phyloP scores from a whole-genome alignment of 2,797 vertebrate species.

The Spatula versicolor region DNA sequence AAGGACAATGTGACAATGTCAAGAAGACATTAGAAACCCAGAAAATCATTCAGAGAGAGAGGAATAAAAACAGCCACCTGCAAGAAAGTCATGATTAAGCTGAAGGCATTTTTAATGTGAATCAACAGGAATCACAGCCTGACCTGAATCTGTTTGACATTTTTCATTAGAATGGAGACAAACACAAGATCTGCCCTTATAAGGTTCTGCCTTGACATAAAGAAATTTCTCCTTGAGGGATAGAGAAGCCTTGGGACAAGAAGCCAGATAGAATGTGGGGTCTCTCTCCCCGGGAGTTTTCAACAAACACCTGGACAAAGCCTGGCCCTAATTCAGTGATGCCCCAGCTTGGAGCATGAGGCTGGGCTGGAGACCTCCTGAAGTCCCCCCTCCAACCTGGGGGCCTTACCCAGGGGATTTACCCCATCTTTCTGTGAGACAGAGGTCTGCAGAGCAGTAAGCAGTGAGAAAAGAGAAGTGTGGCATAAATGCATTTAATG shows the following conservation, averaged over 20 bases:
- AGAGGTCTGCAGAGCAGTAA: neutral
- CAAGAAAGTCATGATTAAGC: neutral
- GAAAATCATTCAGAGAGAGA: neutral
- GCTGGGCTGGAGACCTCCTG: neutral
- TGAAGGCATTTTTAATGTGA: neutral
- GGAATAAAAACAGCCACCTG: neutral
- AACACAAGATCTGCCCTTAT: neutral
- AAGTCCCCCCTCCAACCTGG: neutral
- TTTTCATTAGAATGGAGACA: neutral
- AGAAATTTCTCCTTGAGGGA: neutral
- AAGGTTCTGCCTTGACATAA: neutral
- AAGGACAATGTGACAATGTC: neutral
- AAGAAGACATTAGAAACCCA: neutral
- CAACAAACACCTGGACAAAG: neutral
- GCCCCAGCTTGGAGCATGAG: neutral
- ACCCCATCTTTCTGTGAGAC: neutral
- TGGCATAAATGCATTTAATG: neutral
- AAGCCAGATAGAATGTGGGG: neutral
- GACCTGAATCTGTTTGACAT: neutral
- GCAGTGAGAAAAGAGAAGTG: neutral
- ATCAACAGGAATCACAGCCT: neutral
- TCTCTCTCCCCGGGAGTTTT: neutral
- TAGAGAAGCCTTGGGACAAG: neutral
- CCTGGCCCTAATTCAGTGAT: neutral
- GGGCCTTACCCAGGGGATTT: neutral